These are phyloP conservation scores for Bembecia ichneumoniformis DNA, from an alignment of 2,888 invertebrate genomes.

Conservation along the genomic window DNA sequence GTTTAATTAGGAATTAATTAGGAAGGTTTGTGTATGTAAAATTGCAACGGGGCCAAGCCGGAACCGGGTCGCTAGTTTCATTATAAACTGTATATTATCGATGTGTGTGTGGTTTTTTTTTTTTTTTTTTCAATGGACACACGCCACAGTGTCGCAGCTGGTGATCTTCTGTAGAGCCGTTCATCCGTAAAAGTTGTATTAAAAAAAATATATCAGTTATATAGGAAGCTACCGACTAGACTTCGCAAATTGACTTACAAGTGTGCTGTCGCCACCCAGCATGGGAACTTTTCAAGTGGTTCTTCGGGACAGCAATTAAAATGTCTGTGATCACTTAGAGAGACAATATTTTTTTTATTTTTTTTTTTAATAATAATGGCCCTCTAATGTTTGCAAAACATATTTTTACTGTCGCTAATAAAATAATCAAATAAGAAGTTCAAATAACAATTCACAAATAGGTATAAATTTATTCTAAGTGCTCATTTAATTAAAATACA, in stretches of 20 bases:
- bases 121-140: conserved; percentile 33
- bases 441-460: too few relatives aligned
- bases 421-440: too few relatives aligned
- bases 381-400: conserved; percentile 4
- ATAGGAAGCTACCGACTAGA: conserved; percentile 57
- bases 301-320: conserved; percentile 15
- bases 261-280: conserved; percentile 69
- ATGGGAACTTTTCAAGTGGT: conserved; percentile 56
- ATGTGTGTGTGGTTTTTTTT: conserved; percentile 14
- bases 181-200: conserved; percentile 17
- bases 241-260: conserved; percentile 64
- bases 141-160: conserved; percentile 47
- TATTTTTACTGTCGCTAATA: not conserved
- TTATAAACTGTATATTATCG: too few relatives aligned
- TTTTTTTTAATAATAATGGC: conserved; percentile 10
- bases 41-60: too few relatives aligned
- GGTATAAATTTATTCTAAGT: too few relatives aligned
- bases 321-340: conserved; percentile 23
- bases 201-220: conserved; percentile 25
- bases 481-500: too few relatives aligned
- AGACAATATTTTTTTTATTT: conserved; percentile 42
- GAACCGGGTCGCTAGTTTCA: too few relatives aligned
- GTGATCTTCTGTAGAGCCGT: conserved; percentile 14
- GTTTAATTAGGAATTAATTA: too few relatives aligned
- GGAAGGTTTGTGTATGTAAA: too few relatives aligned